These are phyloP conservation scores for Aphaenogaster rudis DNA, from an alignment of 1,140 invertebrate genomes.

Conservation along the genomic window DNA sequence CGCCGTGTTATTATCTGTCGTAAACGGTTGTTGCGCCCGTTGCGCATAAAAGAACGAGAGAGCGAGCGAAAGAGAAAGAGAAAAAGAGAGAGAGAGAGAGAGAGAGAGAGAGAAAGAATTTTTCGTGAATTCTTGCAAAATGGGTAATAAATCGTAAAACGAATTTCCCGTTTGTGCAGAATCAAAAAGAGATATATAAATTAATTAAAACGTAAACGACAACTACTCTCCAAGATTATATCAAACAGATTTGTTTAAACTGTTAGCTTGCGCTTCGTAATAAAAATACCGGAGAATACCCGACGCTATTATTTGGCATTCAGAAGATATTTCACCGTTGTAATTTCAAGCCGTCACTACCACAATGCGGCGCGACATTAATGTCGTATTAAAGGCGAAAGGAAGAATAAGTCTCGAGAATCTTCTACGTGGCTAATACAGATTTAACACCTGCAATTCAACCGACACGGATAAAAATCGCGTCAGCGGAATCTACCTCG, in stretches of 20 bases:
- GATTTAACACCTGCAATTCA: conserved; percentile 41
- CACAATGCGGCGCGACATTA: conserved; percentile 63
- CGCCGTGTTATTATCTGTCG: neutral
- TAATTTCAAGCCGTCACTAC: conserved; percentile 66
- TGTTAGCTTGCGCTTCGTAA: neutral
- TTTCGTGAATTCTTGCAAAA: neutral
- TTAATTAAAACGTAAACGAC: neutral
- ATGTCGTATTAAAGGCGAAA: conserved; percentile 63
- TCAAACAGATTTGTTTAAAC: conserved; percentile 43
- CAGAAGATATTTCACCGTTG: conserved; percentile 54
- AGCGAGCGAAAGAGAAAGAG: neutral
- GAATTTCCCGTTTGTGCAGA: neutral
- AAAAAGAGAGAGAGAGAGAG: neutral
- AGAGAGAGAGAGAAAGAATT: neutral
- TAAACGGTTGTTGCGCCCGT: conserved; percentile 22
- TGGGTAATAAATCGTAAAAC: neutral
- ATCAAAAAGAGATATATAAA: neutral
- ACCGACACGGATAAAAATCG: conserved; percentile 30
- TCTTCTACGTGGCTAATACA: conserved; percentile 52
- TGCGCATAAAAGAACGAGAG: neutral
- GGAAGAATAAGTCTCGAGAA: conserved; percentile 42
- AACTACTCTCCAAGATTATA: conserved; percentile 10
- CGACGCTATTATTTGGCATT: conserved; percentile 67
- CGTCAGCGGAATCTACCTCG: conserved; percentile 10
- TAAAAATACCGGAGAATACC: conserved; percentile 30